These are phyloP conservation scores for Carcinoscorpius rotundicauda DNA, from an alignment of 1,140 invertebrate species.

Conservation along the genomic window DNA sequence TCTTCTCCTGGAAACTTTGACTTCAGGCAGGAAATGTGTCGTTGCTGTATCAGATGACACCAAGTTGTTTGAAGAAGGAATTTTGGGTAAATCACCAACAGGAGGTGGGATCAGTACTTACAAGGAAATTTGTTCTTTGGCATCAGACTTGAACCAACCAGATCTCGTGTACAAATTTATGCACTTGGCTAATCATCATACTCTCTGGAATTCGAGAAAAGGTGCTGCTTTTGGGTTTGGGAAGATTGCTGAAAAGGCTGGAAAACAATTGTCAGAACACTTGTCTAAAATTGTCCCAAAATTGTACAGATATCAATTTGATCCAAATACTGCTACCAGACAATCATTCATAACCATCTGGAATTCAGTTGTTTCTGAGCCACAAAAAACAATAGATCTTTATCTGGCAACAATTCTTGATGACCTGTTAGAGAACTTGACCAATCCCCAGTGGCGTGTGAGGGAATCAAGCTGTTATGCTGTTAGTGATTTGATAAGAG, in stretches of 20 bases:
- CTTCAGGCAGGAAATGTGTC: constrained; percentile 50
- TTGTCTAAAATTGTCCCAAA: constrained; percentile 74
- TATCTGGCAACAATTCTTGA: constrained; percentile 75
- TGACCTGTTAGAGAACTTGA: constrained; percentile 68
- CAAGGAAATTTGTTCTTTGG: constrained; percentile 82
- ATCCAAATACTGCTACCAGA: constrained; percentile 81
- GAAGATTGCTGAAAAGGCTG: constrained; percentile 63
- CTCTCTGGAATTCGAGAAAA: constrained; percentile 77
- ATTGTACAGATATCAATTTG: constrained; percentile 69
- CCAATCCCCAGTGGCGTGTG: constrained; percentile 70
- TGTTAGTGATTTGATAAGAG: constrained; percentile 62
- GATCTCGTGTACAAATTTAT: constrained; percentile 92
- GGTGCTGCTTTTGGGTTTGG: constrained; percentile 86
- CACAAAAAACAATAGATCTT: constrained; percentile 70
- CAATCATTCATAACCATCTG: constrained; percentile 84
- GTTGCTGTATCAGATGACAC: constrained; percentile 57
- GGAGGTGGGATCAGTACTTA: constrained; percentile 80
- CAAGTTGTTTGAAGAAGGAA: constrained; percentile 74
- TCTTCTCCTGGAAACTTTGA: constrained; percentile 65
- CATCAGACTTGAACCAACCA: constrained; percentile 84
- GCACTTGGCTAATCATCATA: constrained; percentile 86
- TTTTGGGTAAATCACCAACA: constrained; percentile 66
- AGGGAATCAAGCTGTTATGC: constrained; percentile 75
- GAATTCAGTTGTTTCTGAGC: constrained; percentile 72
- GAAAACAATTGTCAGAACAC: constrained; percentile 64